Evolutionary conservation across 1,140 invertebrate genomes (phyloP).

Genomic region (Campoletis sonorensis): DNA sequence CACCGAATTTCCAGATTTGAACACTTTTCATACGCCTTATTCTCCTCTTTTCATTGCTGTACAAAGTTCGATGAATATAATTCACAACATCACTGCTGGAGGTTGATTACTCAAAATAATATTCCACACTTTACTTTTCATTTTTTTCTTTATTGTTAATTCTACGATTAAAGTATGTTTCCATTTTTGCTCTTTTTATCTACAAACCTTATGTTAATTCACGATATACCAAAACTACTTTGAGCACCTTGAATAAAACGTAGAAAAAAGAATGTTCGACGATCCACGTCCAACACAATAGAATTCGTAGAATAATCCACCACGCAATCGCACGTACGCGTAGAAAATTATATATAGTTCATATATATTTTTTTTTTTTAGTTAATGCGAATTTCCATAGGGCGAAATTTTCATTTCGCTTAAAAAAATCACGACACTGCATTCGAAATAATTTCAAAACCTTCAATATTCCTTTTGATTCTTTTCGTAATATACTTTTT

Average conservation of each 20-base stretch:
- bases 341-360: neutral
- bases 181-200: conserved; percentile 3
- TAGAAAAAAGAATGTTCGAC: neutral
- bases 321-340: conserved; percentile 16
- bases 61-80: no score
- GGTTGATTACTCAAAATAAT: no score
- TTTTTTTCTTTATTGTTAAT: no score
- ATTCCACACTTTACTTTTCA: no score
- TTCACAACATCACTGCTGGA: no score
- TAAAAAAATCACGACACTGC: conserved; percentile 10
- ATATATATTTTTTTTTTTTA: neutral
- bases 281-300: neutral
- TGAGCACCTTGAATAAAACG: conserved; percentile 12
- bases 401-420: conserved; percentile 1
- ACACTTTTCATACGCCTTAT: no score
- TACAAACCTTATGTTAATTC: conserved; percentile 39
- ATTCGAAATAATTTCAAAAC: conserved; percentile 12
- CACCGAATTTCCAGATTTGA: no score
- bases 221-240: neutral
- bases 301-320: neutral
- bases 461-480: conserved; percentile 17
- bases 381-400: no score
- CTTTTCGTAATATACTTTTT: conserved; percentile 23
- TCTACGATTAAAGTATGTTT: no score
- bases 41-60: no score